Conservation (phyloP, 2,797 vertebrate species). For the Morelia viridis region DNA sequence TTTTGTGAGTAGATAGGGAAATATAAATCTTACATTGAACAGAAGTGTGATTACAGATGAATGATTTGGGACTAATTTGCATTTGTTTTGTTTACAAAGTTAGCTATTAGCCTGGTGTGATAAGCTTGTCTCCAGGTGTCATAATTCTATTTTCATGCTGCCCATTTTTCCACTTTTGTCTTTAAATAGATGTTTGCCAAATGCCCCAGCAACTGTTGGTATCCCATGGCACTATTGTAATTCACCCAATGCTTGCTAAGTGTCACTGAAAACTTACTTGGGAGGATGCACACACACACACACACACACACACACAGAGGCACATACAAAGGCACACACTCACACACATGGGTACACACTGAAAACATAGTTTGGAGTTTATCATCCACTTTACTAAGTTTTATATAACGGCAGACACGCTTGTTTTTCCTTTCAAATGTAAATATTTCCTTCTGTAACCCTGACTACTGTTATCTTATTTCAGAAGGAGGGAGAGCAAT, state of each 20-base stretch:
- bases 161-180: not conserved
- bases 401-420: not conserved
- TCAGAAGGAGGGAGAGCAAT: not conserved
- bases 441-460: not conserved
- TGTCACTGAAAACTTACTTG: not conserved
- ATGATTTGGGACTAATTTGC: conserved; percentile 65
- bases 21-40: conserved; percentile 62
- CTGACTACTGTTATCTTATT: not conserved
- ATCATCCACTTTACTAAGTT: accelerated
- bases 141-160: conserved; percentile 46
- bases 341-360: not conserved
- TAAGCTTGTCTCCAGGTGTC: conserved; percentile 50
- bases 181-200: conserved; percentile 25
- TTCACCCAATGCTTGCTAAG: not conserved
- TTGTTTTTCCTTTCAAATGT: not conserved
- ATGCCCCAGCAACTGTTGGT: conserved; percentile 8
- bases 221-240: conserved; percentile 18
- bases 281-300: not conserved
- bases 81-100: conserved; percentile 58
- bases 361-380: not conserved
- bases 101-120: conserved; percentile 32
- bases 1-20: conserved; percentile 62
- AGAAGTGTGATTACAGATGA: conserved; percentile 68
- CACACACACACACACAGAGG: not conserved
- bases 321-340: not conserved